Evolutionary conservation across 2,888 invertebrate genomes (phyloP), one percentile per base, ranked within the genome.

Genomic region (Deilephila porcellus): DNA sequence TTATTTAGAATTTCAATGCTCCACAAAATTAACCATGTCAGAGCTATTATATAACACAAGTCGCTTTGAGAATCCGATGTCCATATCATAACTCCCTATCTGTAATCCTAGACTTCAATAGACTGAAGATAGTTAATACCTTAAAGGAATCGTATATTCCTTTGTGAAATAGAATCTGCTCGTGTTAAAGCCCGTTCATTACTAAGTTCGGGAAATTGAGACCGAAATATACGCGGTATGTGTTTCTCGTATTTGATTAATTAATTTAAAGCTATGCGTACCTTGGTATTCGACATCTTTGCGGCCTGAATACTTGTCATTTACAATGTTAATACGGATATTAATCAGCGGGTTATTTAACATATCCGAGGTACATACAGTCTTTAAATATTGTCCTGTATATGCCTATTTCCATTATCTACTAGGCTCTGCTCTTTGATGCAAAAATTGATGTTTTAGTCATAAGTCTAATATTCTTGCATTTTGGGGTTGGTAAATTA

Each of bases 171-270:
- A 45, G 14, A 14, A 45, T 45, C 45, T 45, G 14, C 45, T 45
- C 14, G 14, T 45, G 45, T 14, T 45, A 45, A 11, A 45, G 45
- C 45, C 45, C 45, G 45, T 45, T 45, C 45, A 45, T 45, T 14
- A 45, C 45, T 45, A 14, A 45, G 45, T 2, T 45, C 3, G 45
- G 45, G 45, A 45, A 45, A 45, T 45, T 45, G 45, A 45, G 45
- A 45, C 45, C 11, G 45, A 45, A 45, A 45, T 45, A 45, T 45
- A 45, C 14, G 45, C 45, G 45, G 14, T 45, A 14, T 37, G 37
- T 37, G 37, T 37, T 64, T 37, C 20, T 64, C n/a, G 37, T 45
- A 45, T n/a, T 64, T 64, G 37, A 64, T 64, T 64, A n/a, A 20
- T 45, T 45, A 64, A 34, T n/a, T 37, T 14, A 64, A 20, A 37